Conservation (phyloP, 2,113 vertebrate genomes). For the Motacilla alba region DNA sequence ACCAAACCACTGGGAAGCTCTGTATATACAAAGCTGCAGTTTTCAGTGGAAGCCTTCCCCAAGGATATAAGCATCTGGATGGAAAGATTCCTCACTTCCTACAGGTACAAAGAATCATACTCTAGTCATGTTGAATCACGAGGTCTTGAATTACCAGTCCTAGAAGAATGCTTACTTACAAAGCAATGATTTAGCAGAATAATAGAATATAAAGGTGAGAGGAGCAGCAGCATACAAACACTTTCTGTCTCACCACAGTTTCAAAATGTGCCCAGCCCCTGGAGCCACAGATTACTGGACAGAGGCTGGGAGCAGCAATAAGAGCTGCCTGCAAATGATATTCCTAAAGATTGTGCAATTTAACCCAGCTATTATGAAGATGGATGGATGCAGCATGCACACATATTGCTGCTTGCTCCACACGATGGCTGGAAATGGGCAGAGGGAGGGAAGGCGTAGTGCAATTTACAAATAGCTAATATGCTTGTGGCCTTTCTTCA, state of each 20-base stretch:
- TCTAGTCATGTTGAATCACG: background rate
- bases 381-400: background rate
- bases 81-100: background rate
- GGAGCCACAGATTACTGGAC: background rate
- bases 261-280: background rate
- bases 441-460: background rate
- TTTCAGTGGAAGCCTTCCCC: background rate
- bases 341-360: background rate
- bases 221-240: background rate
- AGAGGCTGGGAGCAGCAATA: background rate
- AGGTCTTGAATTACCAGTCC: background rate
- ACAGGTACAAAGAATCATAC: background rate
- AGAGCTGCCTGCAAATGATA: background rate
- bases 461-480: background rate
- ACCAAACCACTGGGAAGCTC: background rate
- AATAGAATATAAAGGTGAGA: background rate
- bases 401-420: background rate
- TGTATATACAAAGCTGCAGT: background rate
- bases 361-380: background rate
- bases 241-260: background rate
- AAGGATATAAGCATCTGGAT: background rate
- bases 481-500: background rate
- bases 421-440: background rate
- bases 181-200: background rate
- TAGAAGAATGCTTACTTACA: background rate